Base-by-base conservation (phyloP, 2,797 vertebrate genomes). In the Lindbergichthys nudifrons region DNA sequence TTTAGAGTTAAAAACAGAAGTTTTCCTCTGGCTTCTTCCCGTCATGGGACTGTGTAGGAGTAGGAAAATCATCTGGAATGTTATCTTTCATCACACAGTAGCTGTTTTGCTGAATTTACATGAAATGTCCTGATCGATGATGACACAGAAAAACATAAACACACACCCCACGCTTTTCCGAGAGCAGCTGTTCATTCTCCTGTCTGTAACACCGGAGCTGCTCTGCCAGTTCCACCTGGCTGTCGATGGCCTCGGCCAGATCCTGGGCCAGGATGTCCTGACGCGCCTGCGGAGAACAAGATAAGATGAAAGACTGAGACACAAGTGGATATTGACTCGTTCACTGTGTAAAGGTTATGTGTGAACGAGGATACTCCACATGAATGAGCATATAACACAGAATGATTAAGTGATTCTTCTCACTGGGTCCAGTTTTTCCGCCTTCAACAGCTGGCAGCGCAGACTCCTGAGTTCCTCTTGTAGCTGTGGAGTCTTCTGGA, bases 251-350 rank as follows among this genome's bases (percentile, higher is more conserved):
- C 87, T 96, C 95, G 0, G 95, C 95, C 86, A 96, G 92, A 80
- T 94, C 93, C 85, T 96, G 95, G n/a, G 93, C 94, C 88, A 96
- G 88, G 71, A 97, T 96, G 82, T 96, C 96, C 78, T 95, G 93
- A 71, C 90, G 89, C 0, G 88, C 95, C 96, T 98, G 91, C 10
- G 32, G 59, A 1, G 32, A 26, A 5, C 13, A n/a, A 41, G 14
- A 65, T 59, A 15, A 66, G 15, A 74, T 15, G 21, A 6, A 58
- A 50, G 48, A 51, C 15, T 30, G 14, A 30, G 6, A 67, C 12
- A 43, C 14, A 26, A 16, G 10, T 2, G 45, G 0, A 5, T 51
- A 19, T 11, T 10, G 10, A 45, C 18, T 64, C 42, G 65, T 36
- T 36, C 6, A 5, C 8, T 7, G 6, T 66, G 16, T 15, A 2